Evolutionary conservation across 2,113 vertebrate genomes (phyloP), one percentile per base, ranked within the genome.

Genomic region (Pycnonotus jocosus): DNA sequence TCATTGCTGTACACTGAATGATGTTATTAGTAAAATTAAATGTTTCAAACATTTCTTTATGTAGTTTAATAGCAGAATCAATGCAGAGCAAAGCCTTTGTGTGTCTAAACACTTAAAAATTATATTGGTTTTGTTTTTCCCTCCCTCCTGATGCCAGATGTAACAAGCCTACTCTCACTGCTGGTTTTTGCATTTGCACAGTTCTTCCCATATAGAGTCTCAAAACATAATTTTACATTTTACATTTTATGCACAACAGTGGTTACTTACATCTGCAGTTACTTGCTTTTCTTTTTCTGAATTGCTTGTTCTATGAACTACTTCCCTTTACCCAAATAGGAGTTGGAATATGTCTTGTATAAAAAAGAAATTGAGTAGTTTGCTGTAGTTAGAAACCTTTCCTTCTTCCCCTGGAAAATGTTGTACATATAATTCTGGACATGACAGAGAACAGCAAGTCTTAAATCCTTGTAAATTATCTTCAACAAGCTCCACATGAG

Each of bases 131-230:
- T 71, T 78, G 27, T 15, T 72, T 54, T 61, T 48, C 13, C 7
- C 48, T 71, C 25, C 15, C 4, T 1, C 5, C 3, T 65, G 0
- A 1, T 57, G 37, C 47, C 11, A 62, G 3, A 35, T 25, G 5
- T 60, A 61, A 28, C 22, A 69, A 47, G 40, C 33, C 61, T 64
- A 13, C 9, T 76, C 53, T 89, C 10, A 40, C 30, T 61, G 30
- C 42, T 56, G 50, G 42, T 50, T 58, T 60, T 51, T 65, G 37
- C 2, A 15, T 82, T 95, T 86, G 22, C 24, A 6, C 57, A 48
- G 37, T 57, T 90, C 45, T 37, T 80, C 31, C 37, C 61, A 8
- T 31, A 25, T 4, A 56, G 11, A 57, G 11, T 56, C 54, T 83
- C 12, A 35, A 60, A 93, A 58, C n/a, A 38, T 47, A 38, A 31